These are phyloP conservation scores for Struthidea cinerea DNA, from an alignment of 2,113 vertebrate genomes.

Conservation along the genomic window DNA sequence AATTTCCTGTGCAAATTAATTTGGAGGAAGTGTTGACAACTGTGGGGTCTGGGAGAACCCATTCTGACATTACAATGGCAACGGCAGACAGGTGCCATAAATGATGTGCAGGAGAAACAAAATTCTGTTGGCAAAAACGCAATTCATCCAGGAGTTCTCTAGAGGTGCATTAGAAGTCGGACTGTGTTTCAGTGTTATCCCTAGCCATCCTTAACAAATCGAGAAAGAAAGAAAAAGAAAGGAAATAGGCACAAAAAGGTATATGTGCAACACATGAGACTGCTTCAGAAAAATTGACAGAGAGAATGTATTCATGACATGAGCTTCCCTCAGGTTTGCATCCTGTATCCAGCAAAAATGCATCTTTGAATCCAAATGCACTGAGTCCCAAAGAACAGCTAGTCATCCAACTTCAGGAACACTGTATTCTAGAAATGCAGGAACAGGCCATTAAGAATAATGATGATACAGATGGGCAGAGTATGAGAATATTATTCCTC, in stretches of 20 bases:
- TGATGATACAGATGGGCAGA: background rate
- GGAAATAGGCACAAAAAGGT: background rate
- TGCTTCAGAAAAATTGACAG: background rate
- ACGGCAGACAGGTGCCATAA: background rate
- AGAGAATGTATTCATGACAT: background rate
- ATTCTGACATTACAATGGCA: background rate
- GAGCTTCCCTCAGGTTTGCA: background rate
- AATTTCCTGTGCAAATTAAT: background rate
- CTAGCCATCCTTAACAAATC: background rate
- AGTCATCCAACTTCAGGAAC: background rate
- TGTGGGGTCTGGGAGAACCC: background rate
- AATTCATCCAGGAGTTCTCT: background rate
- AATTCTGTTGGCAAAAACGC: background rate
- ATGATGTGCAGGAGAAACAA: background rate
- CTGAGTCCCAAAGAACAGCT: background rate
- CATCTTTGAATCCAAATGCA: background rate
- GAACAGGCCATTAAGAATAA: background rate
- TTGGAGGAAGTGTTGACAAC: background rate
- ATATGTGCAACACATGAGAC: background rate
- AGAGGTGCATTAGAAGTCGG: background rate
- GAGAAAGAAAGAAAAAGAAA: background rate
- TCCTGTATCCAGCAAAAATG: background rate
- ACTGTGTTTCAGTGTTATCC: background rate
- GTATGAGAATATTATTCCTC: background rate
- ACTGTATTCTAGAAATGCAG: background rate